These are phyloP conservation scores for Ichneumon xanthorius DNA, from an alignment of 2,888 invertebrate genomes.

Conservation along the genomic window DNA sequence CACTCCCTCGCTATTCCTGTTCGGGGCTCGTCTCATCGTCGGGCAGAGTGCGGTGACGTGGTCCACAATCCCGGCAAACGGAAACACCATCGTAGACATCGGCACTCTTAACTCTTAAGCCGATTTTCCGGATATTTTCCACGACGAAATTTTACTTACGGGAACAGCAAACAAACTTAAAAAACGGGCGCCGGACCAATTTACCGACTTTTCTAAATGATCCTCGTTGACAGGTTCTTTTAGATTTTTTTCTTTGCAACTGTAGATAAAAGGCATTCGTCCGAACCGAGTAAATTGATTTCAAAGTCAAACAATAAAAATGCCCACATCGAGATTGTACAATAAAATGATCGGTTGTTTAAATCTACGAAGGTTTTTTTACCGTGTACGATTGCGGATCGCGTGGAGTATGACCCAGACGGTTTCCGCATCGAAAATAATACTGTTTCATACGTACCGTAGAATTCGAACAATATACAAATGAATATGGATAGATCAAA, in stretches of 20 bases:
- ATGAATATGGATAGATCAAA: slow-evolving; percentile 24
- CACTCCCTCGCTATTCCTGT: background rate
- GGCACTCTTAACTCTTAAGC: slow-evolving; percentile 56
- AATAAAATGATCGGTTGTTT: too few relatives aligned
- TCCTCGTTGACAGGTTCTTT: background rate
- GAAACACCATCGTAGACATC: background rate
- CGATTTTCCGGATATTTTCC: slow-evolving; percentile 71
- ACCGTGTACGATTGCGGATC: too few relatives aligned
- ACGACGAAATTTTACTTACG: slow-evolving; percentile 36
- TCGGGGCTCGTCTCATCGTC: background rate
- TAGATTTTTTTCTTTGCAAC: too few relatives aligned
- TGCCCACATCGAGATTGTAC: too few relatives aligned
- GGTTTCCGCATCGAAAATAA: too few relatives aligned
- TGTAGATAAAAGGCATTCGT: too few relatives aligned
- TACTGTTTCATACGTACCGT: too few relatives aligned
- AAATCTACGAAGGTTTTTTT: too few relatives aligned
- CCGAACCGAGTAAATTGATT: too few relatives aligned
- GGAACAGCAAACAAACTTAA: slow-evolving; percentile 9
- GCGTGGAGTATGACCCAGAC: too few relatives aligned
- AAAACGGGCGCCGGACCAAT: slow-evolving; percentile 2
- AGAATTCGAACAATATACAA: background rate
- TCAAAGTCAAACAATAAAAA: too few relatives aligned
- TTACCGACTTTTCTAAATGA: background rate
- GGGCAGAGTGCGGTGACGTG: slow-evolving; percentile 3
- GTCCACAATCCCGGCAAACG: background rate